Evolutionary conservation across 1,140 invertebrate species (phyloP).

Genomic region (Notospermus geniculatus): DNA sequence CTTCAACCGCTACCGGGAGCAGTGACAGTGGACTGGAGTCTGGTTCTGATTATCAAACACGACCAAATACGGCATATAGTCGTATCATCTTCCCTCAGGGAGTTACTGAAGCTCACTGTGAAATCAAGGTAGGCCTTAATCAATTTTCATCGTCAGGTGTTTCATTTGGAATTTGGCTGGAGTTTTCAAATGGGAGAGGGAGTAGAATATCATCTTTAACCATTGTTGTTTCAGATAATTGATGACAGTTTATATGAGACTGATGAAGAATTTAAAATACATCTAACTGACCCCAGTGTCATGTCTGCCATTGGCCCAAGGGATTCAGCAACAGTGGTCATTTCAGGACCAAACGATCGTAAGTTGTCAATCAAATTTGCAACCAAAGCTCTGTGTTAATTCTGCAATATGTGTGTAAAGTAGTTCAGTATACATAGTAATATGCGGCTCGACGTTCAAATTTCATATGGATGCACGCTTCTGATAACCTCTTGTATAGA

Average conservation of each 20-base stretch:
- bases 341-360: constrained; percentile 53
- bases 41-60: constrained; percentile 40
- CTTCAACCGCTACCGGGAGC: constrained; percentile 46
- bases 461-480: too few species aligned
- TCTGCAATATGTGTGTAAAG: too few species aligned
- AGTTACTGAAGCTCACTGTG: constrained; percentile 41
- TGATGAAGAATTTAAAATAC: constrained; percentile 47
- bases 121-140: constrained; percentile 51
- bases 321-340: constrained; percentile 39
- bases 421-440: too few species aligned
- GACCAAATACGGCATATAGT: constrained; percentile 30
- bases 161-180: too few species aligned
- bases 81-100: constrained; percentile 46
- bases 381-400: too few species aligned
- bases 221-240: constrained; percentile 40
- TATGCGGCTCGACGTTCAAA: too few species aligned
- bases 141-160: too few species aligned
- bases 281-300: constrained; percentile 35
- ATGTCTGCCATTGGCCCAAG: constrained; percentile 35
- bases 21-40: constrained; percentile 36
- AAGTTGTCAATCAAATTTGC: constrained; percentile 9
- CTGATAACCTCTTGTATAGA: too few species aligned
- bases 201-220: not conserved
- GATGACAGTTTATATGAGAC: constrained; percentile 49
- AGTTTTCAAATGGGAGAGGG: too few species aligned